Percentiles rank a stretch among this genome's conserved stretches.
Conservation (phyloP, 2,888 invertebrate genomes). For the Cosmia trapezina region DNA sequence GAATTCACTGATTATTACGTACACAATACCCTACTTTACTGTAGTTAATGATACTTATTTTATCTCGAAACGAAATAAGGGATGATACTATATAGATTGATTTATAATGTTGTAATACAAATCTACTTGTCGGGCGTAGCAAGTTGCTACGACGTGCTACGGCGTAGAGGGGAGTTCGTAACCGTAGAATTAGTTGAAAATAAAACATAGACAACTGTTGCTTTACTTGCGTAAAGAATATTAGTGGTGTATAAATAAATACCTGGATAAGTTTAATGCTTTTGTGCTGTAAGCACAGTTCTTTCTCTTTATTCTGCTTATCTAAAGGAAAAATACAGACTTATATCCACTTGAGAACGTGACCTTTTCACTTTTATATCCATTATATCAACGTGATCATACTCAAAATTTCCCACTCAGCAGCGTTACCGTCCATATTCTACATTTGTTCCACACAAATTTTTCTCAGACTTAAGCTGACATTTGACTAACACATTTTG, state of each 20-base stretch:
- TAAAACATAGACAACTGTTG: neutral
- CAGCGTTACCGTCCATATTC: neutral
- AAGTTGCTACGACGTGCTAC: constrained; percentile 27
- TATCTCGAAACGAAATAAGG: constrained; percentile 17
- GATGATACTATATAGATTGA: constrained; percentile 23
- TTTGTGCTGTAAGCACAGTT: neutral
- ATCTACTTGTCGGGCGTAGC: constrained; percentile 42
- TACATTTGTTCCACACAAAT: constrained; percentile 12
- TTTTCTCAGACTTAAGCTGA: constrained; percentile 24
- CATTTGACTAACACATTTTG: constrained; percentile 29
- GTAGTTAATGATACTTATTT: constrained; percentile 14
- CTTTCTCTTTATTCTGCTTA: neutral
- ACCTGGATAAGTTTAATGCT: neutral
- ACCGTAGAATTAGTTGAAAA: constrained; percentile 1
- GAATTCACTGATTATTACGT: constrained; percentile 31
- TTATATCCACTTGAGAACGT: constrained; percentile 12
- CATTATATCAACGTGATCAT: constrained; percentile 23
- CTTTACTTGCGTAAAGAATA: constrained; percentile 7
- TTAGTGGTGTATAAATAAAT: neutral
- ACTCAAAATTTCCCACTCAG: constrained; percentile 5
- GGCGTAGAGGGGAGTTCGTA: constrained; percentile 40
- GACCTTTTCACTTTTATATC: constrained; percentile 20
- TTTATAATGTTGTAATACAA: constrained; percentile 33
- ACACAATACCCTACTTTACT: constrained; percentile 30
- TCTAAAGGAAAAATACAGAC: constrained; percentile 6